Percentiles rank a stretch among this genome's conserved stretches.
These are phyloP conservation scores for Vireo griseus DNA, from an alignment of 2,797 vertebrate species.

Conservation along the genomic window DNA sequence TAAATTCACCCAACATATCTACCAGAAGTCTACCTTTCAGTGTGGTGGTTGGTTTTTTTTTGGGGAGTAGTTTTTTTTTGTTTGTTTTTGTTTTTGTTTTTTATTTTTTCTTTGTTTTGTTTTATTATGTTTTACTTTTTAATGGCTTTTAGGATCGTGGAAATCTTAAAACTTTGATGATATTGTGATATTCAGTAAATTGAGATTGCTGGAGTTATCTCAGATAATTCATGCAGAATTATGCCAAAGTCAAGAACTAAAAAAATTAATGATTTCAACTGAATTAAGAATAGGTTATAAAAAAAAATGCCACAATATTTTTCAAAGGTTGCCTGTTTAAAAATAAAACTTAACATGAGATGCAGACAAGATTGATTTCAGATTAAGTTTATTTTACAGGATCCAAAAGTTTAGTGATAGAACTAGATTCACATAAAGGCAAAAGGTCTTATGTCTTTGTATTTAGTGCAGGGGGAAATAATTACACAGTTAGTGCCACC, in stretches of 20 bases:
- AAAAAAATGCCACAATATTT: not conserved
- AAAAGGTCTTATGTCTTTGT: not conserved
- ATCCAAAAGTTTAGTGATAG: not conserved
- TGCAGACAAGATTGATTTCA: not conserved
- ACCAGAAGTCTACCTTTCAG: not conserved
- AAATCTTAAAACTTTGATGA: not conserved
- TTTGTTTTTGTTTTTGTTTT: not conserved
- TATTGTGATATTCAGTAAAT: not conserved
- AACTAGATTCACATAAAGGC: not conserved
- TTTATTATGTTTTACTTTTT: not conserved
- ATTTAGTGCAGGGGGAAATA: not conserved
- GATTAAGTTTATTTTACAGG: not conserved
- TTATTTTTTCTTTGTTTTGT: not conserved
- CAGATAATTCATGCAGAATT: not conserved
- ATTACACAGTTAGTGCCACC: not conserved
- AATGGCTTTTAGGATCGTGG: not conserved
- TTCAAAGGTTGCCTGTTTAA: not conserved
- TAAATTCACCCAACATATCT: not conserved
- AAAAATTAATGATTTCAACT: not conserved
- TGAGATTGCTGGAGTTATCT: not conserved
- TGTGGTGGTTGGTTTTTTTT: not conserved
- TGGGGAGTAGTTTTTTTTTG: no score
- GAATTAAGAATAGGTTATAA: not conserved
- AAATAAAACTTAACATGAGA: not conserved
- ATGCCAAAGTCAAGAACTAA: not conserved